Evolutionary conservation across 2,797 vertebrate species (phyloP).

Genomic region (Acanthiza pusilla): DNA sequence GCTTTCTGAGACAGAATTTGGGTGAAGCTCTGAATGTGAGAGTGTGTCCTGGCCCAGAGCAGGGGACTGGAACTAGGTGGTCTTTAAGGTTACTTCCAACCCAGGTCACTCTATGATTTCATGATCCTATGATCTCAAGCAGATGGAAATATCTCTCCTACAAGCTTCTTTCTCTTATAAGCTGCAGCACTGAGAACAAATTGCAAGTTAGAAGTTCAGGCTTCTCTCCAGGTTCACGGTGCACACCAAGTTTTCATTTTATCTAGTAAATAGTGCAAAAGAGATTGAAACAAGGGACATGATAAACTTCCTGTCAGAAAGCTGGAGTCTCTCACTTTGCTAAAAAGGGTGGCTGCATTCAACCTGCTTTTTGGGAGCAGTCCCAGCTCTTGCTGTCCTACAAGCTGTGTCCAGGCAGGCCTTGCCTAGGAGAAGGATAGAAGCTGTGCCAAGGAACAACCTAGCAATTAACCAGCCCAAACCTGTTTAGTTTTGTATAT

Average conservation of each 20-base stretch:
- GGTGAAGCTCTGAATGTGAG: not conserved
- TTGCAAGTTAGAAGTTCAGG: not conserved
- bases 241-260: not conserved
- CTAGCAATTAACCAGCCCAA: not conserved
- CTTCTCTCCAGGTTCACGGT: not conserved
- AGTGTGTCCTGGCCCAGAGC: not conserved
- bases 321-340: not conserved
- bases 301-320: not conserved
- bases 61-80: accelerated
- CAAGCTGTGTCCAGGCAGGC: not conserved
- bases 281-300: not conserved
- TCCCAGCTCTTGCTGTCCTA: not conserved
- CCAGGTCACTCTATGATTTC: not conserved
- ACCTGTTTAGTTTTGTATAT: not conserved
- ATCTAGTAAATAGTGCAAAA: not conserved
- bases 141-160: not conserved
- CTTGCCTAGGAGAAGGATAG: not conserved
- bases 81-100: not conserved
- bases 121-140: not conserved
- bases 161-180: not conserved
- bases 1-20: not conserved
- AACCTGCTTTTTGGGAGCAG: not conserved
- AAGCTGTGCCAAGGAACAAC: not conserved
- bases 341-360: not conserved
- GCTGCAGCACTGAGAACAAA: not conserved